Base-by-base conservation (phyloP, 2,888 invertebrate species). In the Spatulosminthurus flaviceps region DNA sequence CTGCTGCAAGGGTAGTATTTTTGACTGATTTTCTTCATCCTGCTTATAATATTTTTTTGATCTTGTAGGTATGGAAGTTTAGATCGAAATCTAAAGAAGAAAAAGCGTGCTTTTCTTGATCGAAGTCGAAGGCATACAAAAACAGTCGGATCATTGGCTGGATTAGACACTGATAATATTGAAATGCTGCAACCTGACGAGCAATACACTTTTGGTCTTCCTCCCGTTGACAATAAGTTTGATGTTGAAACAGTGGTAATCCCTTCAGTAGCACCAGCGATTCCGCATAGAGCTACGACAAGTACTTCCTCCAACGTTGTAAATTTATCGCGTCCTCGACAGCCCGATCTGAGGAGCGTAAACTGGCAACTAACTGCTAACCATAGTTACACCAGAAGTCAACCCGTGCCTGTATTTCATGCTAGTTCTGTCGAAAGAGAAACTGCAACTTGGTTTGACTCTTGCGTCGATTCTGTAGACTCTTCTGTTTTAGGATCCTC, bases 41-140 rank as follows among this genome's bases (percentile, higher is more conserved):
- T 70, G 70, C 13, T 22, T 24, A 7, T 13, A 26, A 70, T n/a
- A 19, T 66, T 76, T 43, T 11, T 34, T 7, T 76, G 24, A 70
- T 21, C 22, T 69, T 64, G 28, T n/a, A 89, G 90, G 85, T 91
- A 91, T 86, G 91, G 91, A 2, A 91, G 91, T 86, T 88, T 91
- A 43, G 91, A 91, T 86, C 88, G 91, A 22, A 83, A 83, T 70
- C 51, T 82, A 9, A 83, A 82, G 41, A 82, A 82, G 76, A 84
- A 83, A 67, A 83, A 82, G 61, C 76, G 83, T 22, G 76, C 75
- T 5, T 78, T 76, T 22, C 61, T 81, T 28, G 84, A 84, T 29
- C 81, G 81, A 26, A 74, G 74, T 34, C 78, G 83, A 0, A 78
- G 84, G 19, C 83, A 84, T 72, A 84, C 83, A n/a, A 84, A 84